A percentile compares a stretch with the other conserved stretches of the same genome.
These are phyloP conservation scores for Zaprionus taronus DNA, from an alignment of 1,140 invertebrate genomes.

Conservation along the genomic window DNA sequence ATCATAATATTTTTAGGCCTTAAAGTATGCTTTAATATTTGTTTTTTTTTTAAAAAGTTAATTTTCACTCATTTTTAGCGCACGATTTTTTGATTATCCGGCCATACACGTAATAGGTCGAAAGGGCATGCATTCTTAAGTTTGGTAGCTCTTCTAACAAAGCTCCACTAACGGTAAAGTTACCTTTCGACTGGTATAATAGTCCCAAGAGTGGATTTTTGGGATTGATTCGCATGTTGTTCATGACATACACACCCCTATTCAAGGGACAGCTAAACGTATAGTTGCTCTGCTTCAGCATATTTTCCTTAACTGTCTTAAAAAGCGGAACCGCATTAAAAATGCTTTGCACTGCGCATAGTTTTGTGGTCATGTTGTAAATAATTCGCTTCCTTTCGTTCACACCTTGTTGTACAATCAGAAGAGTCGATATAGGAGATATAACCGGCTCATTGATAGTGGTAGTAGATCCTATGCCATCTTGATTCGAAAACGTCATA, in stretches of 20 bases:
- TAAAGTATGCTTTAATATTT: not conserved
- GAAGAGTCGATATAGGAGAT: constrained; percentile 48
- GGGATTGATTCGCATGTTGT: constrained; percentile 63
- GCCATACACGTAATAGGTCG: constrained; percentile 56
- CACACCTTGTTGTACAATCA: constrained; percentile 43
- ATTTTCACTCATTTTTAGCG: constrained; percentile 44
- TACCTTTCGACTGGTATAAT: constrained; percentile 57
- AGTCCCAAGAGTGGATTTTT: constrained; percentile 61
- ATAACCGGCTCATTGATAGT: constrained; percentile 61
- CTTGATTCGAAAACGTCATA: constrained; percentile 67
- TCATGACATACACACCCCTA: constrained; percentile 65
- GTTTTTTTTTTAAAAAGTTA: no score
- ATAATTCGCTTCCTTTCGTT: constrained; percentile 49
- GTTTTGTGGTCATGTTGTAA: constrained; percentile 66
- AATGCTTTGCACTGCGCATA: constrained; percentile 57
- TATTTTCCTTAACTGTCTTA: constrained; percentile 63
- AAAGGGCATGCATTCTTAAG: constrained; percentile 29
- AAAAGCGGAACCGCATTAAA: constrained; percentile 68
- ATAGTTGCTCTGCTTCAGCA: constrained; percentile 69
- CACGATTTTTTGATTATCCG: constrained; percentile 57
- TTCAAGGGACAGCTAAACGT: constrained; percentile 63
- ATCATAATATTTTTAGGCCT: no score
- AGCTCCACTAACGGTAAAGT: constrained; percentile 51
- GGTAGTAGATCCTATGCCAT: constrained; percentile 59
- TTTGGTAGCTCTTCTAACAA: constrained; percentile 47